Evolutionary conservation across 2,888 invertebrate species (phyloP), one percentile per base, ranked within the genome.

Genomic region (Tetranychus truncatus): DNA sequence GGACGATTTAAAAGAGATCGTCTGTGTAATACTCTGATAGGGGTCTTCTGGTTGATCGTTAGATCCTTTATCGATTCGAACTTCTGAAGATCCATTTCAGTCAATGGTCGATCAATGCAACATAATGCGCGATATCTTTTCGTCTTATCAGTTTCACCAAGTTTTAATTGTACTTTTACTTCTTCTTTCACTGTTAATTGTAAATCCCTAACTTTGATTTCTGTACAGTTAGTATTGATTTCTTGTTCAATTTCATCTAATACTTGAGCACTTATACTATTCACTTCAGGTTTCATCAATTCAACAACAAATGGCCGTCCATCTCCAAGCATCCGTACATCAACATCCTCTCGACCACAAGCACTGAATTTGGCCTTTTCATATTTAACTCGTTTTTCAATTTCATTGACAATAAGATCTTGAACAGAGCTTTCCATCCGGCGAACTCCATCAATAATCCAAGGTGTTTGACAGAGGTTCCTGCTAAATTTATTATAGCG

Each of bases 271-370:
- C 18, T 45, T 21, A 74, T 66, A 24, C 6, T 24, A n/a, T 4
- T 65, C 5, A n/a, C 20, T 73, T 72, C 85, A 0, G 91, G 88
- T 82, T 91, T 88, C 0, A 87, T 81, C 67, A 93, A 86, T 85
- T 96, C 94, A 0, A 96, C 84, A 1, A 91, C 81, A 80, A 86
- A 86, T 11, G 86, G 86, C 69, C 86, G 79, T 72, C 86, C 86
- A 78, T 79, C 80, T 66, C 86, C 86, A 15, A 99, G 84, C 84
- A 92, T 96, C 76, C 95, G 85, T 0, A 97, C 97, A 84, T 99
- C 99, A 0, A 95, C 92, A 84, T 99, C 99, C 84, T 99, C 97
- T 66, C 99, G 86, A 0, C 97, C 96, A 74, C 95, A 94, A 3
- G 95, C 88, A 79, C 91, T 87, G 84, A 96, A 92, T 81, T 89